A percentile compares a stretch with the other conserved stretches of the same genome.
These are phyloP conservation scores for Melanotaenia duboulayi DNA, from an alignment of 2,113 vertebrate species.

Conservation along the genomic window DNA sequence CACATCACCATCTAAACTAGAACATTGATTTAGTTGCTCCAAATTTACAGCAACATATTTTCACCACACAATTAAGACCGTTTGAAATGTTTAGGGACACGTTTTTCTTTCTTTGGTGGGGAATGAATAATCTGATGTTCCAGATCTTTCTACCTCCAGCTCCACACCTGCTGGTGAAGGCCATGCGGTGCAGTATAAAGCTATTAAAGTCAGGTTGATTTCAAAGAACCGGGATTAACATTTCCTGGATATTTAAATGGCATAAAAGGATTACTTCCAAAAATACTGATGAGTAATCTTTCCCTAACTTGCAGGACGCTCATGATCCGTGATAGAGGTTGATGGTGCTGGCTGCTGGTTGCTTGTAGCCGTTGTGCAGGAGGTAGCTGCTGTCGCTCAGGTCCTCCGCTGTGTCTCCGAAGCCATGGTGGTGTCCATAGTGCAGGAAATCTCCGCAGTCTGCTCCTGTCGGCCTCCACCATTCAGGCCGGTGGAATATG, in stretches of 20 bases:
- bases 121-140: too few relatives aligned
- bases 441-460: slow-evolving; percentile 85
- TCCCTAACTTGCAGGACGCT: background rate
- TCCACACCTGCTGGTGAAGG: background rate
- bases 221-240: background rate
- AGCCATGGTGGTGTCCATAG: slow-evolving; percentile 95
- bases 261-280: fast-evolving
- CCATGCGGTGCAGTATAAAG: background rate
- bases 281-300: fast-evolving
- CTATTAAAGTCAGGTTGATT: background rate
- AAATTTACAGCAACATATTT: too few relatives aligned
- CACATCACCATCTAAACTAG: too few relatives aligned
- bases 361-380: slow-evolving; percentile 80
- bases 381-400: slow-evolving; percentile 85
- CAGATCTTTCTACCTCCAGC: too few relatives aligned
- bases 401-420: slow-evolving; percentile 96
- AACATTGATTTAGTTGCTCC: too few relatives aligned
- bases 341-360: slow-evolving; percentile 80
- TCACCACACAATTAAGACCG: too few relatives aligned
- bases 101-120: background rate
- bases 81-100: background rate
- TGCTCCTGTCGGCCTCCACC: slow-evolving; percentile 74
- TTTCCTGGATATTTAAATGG: background rate
- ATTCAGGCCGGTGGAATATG: slow-evolving; percentile 81
- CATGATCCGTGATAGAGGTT: slow-evolving; percentile 88